A percentile compares a stretch with the other conserved stretches of the same genome.
Evolutionary conservation across 2,797 vertebrate species (phyloP).

Genomic region (Gymnothorax javanicus): DNA sequence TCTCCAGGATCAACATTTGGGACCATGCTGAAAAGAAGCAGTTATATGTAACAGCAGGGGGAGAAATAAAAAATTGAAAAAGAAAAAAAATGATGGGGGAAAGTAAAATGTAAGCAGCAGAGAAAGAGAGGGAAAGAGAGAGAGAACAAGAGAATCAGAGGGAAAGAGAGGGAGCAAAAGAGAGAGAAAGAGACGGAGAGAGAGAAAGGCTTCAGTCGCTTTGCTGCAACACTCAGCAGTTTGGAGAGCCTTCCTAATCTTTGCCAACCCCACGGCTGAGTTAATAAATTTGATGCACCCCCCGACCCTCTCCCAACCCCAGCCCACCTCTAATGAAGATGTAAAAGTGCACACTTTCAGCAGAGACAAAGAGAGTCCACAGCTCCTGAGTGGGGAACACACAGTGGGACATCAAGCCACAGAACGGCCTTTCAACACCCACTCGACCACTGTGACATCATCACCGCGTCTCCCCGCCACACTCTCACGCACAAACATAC

Average conservation of each 20-base stretch:
- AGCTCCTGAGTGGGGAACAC: background rate
- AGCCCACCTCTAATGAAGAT: background rate
- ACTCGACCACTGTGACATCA: constrained; percentile 24
- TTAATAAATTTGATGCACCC: constrained; percentile 5
- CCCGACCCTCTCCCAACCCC: background rate
- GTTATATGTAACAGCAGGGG: background rate
- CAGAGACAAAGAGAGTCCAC: constrained; percentile 21
- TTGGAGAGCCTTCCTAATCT: background rate
- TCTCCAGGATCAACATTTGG: constrained; percentile 20
- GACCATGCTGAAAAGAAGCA: constrained; percentile 22
- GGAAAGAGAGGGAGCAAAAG: background rate
- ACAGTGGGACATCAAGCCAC: background rate
- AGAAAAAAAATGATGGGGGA: background rate
- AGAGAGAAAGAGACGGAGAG: background rate
- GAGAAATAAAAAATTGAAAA: background rate
- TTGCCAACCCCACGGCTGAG: constrained; percentile 21
- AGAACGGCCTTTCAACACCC: background rate
- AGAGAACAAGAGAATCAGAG: no score
- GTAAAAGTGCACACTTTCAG: constrained; percentile 32
- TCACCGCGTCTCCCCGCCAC: background rate
- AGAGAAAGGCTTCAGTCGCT: constrained; percentile 15
- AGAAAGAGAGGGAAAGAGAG: background rate
- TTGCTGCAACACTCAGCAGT: constrained; percentile 10
- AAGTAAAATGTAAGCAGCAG: background rate
- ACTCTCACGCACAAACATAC: background rate